Conservation (phyloP, 2,113 vertebrate genomes). For the Corythaixoides concolor region DNA sequence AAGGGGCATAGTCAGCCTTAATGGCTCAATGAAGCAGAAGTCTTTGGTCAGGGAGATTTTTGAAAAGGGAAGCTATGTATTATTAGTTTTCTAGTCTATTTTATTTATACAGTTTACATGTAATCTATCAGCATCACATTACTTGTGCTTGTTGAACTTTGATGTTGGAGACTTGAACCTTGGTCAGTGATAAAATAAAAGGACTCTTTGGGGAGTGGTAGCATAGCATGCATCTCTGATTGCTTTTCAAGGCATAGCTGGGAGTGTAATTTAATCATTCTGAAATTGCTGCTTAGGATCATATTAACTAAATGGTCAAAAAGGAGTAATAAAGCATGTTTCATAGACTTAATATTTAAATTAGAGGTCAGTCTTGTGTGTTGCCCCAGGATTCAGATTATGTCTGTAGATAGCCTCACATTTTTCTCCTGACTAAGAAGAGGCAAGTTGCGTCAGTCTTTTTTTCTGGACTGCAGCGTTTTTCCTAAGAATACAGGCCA, state of each 20-base stretch:
- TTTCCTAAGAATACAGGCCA: neutral
- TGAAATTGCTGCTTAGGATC: neutral
- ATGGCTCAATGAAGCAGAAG: neutral
- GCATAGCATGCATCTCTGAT: neutral
- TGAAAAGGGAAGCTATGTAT: neutral
- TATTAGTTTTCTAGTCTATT: neutral
- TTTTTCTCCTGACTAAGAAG: neutral
- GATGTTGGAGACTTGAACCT: neutral
- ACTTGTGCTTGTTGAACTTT: neutral
- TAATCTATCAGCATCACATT: neutral
- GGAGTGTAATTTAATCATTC: neutral
- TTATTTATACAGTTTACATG: neutral
- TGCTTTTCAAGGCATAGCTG: neutral
- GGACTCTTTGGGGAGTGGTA: neutral
- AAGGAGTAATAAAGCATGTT: neutral
- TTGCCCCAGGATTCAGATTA: neutral
- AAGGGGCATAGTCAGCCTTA: neutral
- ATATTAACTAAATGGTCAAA: neutral
- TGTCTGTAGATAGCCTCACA: neutral
- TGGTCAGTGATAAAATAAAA: neutral
- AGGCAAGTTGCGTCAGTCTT: neutral
- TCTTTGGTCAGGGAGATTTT: neutral
- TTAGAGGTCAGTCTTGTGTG: neutral
- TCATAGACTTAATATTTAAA: neutral
- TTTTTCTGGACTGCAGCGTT: neutral